Conservation (phyloP, 2,113 vertebrate species). For the mouse (Mus musculus) region DNA sequence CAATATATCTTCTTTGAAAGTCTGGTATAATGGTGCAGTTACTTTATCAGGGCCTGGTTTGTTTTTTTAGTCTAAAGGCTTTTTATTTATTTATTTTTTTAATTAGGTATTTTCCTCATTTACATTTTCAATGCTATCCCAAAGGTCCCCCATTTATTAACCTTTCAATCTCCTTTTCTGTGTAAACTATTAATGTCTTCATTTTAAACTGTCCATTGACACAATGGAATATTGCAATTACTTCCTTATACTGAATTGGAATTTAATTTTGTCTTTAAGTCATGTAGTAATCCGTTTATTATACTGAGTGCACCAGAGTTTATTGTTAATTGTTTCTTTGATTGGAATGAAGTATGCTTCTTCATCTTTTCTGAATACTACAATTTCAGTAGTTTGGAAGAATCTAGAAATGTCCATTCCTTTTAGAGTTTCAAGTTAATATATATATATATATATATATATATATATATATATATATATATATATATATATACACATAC, state of each 20-base stretch:
- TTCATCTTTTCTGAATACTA: neutral
- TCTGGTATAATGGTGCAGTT: neutral
- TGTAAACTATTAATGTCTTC: neutral
- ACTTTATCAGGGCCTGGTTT: neutral
- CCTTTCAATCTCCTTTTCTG: neutral
- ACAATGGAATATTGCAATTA: neutral
- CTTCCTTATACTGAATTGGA: neutral
- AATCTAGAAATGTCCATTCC: neutral
- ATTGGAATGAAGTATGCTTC: neutral
- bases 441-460: no score
- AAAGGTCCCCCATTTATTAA: neutral
- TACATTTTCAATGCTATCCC: no score
- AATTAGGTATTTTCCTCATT: no score
- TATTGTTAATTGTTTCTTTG: neutral
- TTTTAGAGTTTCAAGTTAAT: no score
- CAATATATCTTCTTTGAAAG: neutral
- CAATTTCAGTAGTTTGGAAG: neutral
- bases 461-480: no score
- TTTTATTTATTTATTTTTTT: neutral
- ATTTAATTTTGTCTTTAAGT: neutral
- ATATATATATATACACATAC: no score
- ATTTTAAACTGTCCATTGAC: neutral
- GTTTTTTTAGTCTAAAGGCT: neutral
- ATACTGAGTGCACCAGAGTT: neutral
- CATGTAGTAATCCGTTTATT: neutral